Conservation (phyloP, 2,888 invertebrate genomes). For the Meiosimyza decipiens region DNA sequence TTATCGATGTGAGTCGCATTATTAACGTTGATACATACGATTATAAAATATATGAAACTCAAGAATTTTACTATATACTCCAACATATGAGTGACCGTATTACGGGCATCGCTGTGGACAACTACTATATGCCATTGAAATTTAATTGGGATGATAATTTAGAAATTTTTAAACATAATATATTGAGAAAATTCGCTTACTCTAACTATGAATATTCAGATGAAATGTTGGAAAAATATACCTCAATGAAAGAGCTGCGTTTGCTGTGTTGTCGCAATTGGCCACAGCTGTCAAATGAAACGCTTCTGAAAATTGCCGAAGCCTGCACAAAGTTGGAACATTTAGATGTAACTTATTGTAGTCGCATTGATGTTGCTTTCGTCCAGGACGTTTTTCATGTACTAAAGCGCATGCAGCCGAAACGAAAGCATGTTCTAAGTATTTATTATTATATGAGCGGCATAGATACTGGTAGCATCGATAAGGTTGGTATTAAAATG, state of each 20-base stretch:
- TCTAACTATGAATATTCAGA: constrained; percentile 54
- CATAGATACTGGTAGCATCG: constrained; percentile 52
- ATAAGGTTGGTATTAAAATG: constrained; percentile 42
- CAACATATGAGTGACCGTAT: constrained; percentile 49
- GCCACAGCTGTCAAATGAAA: constrained; percentile 49
- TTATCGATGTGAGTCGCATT: constrained; percentile 44
- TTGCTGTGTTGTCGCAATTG: constrained; percentile 54
- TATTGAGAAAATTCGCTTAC: constrained; percentile 54
- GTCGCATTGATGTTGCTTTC: constrained; percentile 49
- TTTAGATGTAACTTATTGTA: constrained; percentile 58
- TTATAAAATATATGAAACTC: constrained; percentile 57
- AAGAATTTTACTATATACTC: constrained; percentile 57
- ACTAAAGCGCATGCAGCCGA: constrained; percentile 36
- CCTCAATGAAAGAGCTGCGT: constrained; percentile 24
- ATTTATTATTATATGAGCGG: constrained; percentile 55
- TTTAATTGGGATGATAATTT: constrained; percentile 50
- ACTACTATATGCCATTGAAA: constrained; percentile 53
- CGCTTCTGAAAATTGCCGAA: constrained; percentile 51
- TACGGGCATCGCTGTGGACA: constrained; percentile 55
- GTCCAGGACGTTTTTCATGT: constrained; percentile 45
- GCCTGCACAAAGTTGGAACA: constrained; percentile 53
- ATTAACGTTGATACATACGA: constrained; percentile 54
- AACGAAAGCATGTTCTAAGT: constrained; percentile 43
- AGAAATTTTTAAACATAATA: constrained; percentile 47
- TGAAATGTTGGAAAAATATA: constrained; percentile 37